These are phyloP conservation scores for Melanocharis versteri DNA, from an alignment of 2,113 vertebrate genomes.

Conservation along the genomic window DNA sequence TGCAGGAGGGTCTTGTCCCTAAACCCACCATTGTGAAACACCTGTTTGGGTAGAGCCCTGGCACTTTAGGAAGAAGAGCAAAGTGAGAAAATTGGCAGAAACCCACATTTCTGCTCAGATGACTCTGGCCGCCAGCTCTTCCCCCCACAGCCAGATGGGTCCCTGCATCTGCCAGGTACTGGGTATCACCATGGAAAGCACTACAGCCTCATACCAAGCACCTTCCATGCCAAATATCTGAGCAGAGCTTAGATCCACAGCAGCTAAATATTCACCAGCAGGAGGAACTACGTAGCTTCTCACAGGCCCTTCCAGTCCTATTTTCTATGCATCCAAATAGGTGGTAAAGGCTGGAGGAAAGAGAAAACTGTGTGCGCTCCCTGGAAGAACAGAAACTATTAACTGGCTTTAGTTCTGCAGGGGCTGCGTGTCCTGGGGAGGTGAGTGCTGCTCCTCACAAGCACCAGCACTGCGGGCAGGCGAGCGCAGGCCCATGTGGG, in stretches of 20 bases:
- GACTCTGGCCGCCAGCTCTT: background rate
- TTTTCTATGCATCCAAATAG: background rate
- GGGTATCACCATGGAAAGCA: background rate
- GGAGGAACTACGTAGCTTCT: background rate
- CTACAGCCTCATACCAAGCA: background rate
- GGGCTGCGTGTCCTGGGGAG: accelerated
- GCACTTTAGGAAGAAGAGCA: accelerated
- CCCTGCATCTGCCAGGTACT: background rate
- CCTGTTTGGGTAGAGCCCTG: background rate
- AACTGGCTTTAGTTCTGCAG: background rate
- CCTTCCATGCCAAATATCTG: background rate
- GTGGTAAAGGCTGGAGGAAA: background rate
- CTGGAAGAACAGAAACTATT: background rate
- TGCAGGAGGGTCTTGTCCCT: background rate
- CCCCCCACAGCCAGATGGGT: background rate
- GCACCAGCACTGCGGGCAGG: background rate
- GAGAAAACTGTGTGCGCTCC: background rate
- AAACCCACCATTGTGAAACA: background rate
- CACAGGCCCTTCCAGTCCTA: background rate
- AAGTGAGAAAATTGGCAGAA: background rate
- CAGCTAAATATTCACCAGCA: background rate
- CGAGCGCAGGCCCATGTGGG: accelerated
- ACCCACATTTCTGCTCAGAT: background rate
- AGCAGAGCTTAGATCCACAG: background rate
- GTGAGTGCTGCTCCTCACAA: background rate